Conservation (phyloP, 2,888 invertebrate genomes). For the Spilosoma lubricipeda region DNA sequence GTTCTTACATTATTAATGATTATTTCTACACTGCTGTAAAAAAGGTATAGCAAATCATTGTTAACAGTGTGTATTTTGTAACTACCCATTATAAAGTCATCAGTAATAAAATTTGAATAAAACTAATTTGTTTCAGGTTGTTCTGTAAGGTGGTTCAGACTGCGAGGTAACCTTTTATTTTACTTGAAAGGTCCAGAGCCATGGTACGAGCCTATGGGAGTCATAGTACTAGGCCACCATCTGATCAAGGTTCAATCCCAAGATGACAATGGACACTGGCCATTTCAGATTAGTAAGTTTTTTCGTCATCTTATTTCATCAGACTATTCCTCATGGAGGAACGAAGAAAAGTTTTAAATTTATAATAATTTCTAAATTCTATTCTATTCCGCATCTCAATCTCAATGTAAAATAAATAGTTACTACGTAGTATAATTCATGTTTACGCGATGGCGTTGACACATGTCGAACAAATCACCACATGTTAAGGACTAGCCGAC, state of each 20-base stretch:
- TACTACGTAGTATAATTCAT: too few relatives aligned
- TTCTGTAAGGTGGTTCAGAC: constrained; percentile 91
- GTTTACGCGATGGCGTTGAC: too few relatives aligned
- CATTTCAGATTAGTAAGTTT: constrained; percentile 92
- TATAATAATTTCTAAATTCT: too few relatives aligned
- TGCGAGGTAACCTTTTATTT: constrained; percentile 96
- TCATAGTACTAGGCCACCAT: constrained; percentile 95
- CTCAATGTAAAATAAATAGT: too few relatives aligned
- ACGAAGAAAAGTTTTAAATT: too few relatives aligned
- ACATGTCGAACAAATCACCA: too few relatives aligned
- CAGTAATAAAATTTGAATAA: background rate
- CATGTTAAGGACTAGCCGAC: too few relatives aligned
- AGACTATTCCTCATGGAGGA: too few relatives aligned
- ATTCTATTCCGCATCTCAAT: too few relatives aligned
- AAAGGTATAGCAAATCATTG: background rate
- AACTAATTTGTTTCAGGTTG: constrained; percentile 61
- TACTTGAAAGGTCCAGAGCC: constrained; percentile 96
- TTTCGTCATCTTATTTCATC: background rate
- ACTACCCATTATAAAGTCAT: background rate
- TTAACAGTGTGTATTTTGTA: background rate
- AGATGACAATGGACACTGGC: constrained; percentile 91
- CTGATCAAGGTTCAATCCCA: constrained; percentile 88
- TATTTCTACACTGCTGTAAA: too few relatives aligned
- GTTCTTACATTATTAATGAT: too few relatives aligned
- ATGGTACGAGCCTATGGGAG: constrained; percentile 94